These are phyloP conservation scores for Formica selysi DNA, from an alignment of 1,140 invertebrate genomes.

Conservation along the genomic window DNA sequence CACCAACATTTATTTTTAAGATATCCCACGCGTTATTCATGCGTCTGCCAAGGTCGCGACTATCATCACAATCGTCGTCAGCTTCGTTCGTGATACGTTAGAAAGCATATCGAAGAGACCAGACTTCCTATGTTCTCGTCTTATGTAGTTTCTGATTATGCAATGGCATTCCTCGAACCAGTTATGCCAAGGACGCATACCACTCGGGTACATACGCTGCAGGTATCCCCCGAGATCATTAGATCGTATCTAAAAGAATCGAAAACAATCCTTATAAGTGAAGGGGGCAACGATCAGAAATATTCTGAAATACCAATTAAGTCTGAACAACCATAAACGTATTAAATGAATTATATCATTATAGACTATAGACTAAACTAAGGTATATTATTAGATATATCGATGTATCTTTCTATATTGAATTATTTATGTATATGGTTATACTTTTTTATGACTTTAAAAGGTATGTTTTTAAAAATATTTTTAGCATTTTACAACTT, in stretches of 20 bases:
- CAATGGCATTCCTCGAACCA: slow-evolving; percentile 71
- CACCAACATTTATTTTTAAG: slow-evolving; percentile 25
- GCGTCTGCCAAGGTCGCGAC: background rate
- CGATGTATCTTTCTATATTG: background rate
- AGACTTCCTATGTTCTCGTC: slow-evolving; percentile 41
- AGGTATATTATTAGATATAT: background rate
- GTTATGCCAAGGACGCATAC: slow-evolving; percentile 71
- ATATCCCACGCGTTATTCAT: background rate
- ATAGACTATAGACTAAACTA: background rate
- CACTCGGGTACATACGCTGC: slow-evolving; percentile 1
- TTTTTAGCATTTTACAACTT: background rate
- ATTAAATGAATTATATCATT: slow-evolving; percentile 25
- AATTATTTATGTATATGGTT: background rate
- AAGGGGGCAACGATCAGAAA: background rate
- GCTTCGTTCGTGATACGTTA: slow-evolving; percentile 11
- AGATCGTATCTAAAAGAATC: slow-evolving; percentile 32
- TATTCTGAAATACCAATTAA: background rate
- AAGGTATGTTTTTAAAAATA: background rate
- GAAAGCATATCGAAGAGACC: background rate
- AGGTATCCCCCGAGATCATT: slow-evolving; percentile 1
- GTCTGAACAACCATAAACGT: background rate
- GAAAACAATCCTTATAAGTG: background rate
- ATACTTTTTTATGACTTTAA: background rate
- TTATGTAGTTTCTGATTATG: slow-evolving; percentile 62
- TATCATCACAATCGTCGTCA: background rate